phyloP scores from a whole-genome alignment of 1,140 invertebrate genomes.

The Trichonephila clavipes region DNA sequence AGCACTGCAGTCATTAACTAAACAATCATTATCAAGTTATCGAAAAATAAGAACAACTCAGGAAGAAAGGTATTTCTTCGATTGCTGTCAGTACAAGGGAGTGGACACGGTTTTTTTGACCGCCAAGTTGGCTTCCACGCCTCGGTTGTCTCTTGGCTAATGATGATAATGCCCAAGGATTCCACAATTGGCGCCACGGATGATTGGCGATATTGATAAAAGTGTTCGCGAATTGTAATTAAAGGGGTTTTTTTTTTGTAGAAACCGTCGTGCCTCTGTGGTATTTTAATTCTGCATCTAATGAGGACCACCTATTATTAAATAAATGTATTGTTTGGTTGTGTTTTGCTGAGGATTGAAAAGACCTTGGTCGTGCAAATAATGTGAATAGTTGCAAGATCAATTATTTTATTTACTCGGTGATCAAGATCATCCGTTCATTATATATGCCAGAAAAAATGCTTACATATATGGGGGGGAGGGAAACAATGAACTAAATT shows the following conservation, averaged over 20 bases:
- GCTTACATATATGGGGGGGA: no score
- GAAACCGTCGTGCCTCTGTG: not conserved
- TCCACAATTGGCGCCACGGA: not conserved
- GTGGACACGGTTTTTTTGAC: conserved; percentile 4
- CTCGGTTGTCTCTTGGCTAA: conserved; percentile 13
- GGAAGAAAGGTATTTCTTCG: conserved; percentile 17
- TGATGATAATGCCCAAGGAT: conserved; percentile 6
- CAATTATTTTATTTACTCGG: no score
- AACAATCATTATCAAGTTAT: conserved; percentile 28
- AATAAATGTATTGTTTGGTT: no score
- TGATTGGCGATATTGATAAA: conserved; percentile 18
- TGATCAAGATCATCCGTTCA: no score
- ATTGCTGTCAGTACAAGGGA: conserved; percentile 29
- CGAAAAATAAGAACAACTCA: not conserved
- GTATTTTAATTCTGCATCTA: not conserved
- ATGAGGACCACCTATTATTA: not conserved
- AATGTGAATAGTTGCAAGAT: no score
- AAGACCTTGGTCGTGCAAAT: not conserved
- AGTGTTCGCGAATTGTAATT: conserved; percentile 1
- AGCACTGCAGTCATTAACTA: not conserved
- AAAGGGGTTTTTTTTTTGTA: not conserved
- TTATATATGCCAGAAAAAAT: no score
- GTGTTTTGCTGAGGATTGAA: not conserved
- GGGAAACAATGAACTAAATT: no score
- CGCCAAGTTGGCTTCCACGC: conserved; percentile 37